These are phyloP conservation scores for Chelmon rostratus DNA, from an alignment of 2,797 vertebrate species.

Conservation along the genomic window DNA sequence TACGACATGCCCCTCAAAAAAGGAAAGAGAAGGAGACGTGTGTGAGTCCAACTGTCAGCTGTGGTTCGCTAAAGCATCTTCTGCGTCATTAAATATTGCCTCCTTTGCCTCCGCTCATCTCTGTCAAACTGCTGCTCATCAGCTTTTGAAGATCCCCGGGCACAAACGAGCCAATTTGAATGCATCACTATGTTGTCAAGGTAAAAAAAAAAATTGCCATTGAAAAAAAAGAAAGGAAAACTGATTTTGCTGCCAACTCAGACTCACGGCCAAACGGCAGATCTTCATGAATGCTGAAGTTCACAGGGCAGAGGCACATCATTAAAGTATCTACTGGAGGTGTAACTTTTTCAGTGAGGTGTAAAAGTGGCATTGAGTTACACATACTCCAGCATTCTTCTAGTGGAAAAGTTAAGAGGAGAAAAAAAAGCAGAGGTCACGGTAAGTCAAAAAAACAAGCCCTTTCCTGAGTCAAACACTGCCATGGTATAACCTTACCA, in stretches of 20 bases:
- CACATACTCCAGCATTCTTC: constrained; percentile 81
- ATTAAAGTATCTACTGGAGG: constrained; percentile 69
- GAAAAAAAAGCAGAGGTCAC: constrained; percentile 81
- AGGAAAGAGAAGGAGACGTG: constrained; percentile 4
- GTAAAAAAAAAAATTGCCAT: not conserved
- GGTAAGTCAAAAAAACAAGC: constrained; percentile 87
- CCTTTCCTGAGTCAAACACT: constrained; percentile 87
- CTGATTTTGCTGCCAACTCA: not conserved
- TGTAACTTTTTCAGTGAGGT: constrained; percentile 74
- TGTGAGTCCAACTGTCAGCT: constrained; percentile 13
- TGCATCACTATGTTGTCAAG: constrained; percentile 21
- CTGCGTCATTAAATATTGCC: constrained; percentile 4
- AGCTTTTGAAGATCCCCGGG: constrained; percentile 25
- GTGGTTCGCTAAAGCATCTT: constrained; percentile 7
- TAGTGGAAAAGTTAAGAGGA: constrained; percentile 76
- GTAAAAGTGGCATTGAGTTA: constrained; percentile 85
- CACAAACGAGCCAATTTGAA: constrained; percentile 20
- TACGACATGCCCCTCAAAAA: constrained; percentile 6
- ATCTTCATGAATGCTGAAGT: constrained; percentile 15
- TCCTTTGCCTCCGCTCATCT: constrained; percentile 1
- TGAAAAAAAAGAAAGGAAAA: not conserved
- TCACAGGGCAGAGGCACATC: constrained; percentile 40
- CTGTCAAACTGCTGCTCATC: constrained; percentile 8
- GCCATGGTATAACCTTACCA: constrained; percentile 82
- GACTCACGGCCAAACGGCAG: not conserved